Conservation (phyloP, 2,888 invertebrate genomes). For the Phragmatobia fuliginosa region DNA sequence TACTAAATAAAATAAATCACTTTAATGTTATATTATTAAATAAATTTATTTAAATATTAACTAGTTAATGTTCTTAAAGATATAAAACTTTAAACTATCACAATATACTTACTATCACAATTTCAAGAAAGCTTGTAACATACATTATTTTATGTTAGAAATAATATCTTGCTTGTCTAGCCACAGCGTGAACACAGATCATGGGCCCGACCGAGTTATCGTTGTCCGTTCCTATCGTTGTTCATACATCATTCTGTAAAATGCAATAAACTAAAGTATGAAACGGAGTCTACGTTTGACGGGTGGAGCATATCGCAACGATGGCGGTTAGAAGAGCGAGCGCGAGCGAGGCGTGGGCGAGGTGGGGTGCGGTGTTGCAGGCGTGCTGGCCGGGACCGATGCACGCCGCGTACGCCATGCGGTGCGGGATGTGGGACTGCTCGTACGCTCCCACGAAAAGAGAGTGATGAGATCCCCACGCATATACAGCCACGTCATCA, state of each 20-base stretch:
- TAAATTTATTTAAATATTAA: not conserved
- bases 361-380: slow-evolving; percentile 53
- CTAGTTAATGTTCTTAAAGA: not conserved
- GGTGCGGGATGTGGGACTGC: slow-evolving; percentile 92
- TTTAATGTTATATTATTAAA: not conserved
- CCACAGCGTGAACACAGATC: not conserved
- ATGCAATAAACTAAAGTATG: not conserved
- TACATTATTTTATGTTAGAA: not conserved
- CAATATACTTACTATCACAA: not conserved
- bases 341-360: not conserved
- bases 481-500: slow-evolving; percentile 92
- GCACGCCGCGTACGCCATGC: slow-evolving; percentile 90
- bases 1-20: not conserved
- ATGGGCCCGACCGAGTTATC: not conserved
- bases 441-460: slow-evolving; percentile 92
- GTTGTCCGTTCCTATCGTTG: no score
- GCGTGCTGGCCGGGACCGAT: slow-evolving; percentile 86
- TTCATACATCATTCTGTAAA: not conserved
- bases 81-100: not conserved
- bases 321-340: not conserved
- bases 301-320: not conserved
- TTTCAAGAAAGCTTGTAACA: not conserved
- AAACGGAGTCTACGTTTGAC: slow-evolving; percentile 88
- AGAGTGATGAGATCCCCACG: slow-evolving; percentile 90
- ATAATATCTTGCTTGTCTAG: not conserved